Conservation (phyloP, 2,797 vertebrate genomes). For the Spheniscus humboldti region DNA sequence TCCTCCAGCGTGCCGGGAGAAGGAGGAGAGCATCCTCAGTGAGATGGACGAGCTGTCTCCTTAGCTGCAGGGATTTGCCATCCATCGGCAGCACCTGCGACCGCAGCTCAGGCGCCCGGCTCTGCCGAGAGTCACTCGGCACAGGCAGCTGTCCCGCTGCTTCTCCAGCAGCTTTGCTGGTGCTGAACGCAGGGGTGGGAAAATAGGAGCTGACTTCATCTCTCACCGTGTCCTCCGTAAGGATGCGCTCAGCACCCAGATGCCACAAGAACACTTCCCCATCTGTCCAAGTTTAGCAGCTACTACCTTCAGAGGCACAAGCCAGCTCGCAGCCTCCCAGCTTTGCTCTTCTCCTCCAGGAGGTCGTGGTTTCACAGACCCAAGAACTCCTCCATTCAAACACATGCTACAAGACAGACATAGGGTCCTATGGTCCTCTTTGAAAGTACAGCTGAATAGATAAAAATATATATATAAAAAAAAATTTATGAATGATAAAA, state of each 20-base stretch:
- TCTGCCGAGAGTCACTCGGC: background rate
- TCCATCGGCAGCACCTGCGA: background rate
- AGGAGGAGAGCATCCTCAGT: background rate
- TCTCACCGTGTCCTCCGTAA: rapidly evolving
- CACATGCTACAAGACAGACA: background rate
- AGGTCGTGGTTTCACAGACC: background rate
- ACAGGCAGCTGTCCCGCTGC: no score
- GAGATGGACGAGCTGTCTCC: background rate
- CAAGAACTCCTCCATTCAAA: background rate
- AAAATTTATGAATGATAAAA: background rate
- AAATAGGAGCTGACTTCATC: background rate
- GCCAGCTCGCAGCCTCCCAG: background rate
- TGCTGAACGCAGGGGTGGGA: background rate
- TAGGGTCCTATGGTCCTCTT: background rate
- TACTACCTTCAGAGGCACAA: background rate
- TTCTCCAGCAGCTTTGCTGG: background rate
- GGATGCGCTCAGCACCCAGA: background rate
- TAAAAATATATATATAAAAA: background rate
- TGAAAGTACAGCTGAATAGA: background rate
- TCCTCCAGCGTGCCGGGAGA: background rate
- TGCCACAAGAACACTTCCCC: background rate
- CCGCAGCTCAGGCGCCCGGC: background rate
- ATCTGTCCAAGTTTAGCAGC: background rate
- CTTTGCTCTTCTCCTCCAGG: background rate
- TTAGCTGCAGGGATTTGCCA: background rate